Evolutionary conservation across 2,797 vertebrate species (phyloP), one percentile per base, ranked within the genome.

Genomic region (Acrossocheilus fasciatus): DNA sequence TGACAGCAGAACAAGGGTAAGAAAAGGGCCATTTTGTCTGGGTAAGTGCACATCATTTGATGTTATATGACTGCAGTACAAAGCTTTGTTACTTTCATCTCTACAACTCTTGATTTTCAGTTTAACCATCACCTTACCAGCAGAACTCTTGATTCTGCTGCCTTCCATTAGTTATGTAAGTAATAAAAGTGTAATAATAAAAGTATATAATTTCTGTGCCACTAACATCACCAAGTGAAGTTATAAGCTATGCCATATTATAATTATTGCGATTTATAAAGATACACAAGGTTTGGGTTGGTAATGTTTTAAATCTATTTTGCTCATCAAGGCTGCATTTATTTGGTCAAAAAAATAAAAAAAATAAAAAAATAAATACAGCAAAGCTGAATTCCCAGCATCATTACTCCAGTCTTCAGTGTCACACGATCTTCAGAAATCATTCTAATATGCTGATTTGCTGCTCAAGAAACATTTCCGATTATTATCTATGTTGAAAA

Each of bases 1-100:
- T 83, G 81, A 83, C 69, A 83, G 69, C 68, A 83, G 81, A 43
- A 73, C 69, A 83, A 83, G 52, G 23, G n/a, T 17, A 73, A 83
- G 69, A 83, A 73, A 83, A 45, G 69, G 39, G 26, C n/a, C 39
- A 59, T 74, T 83, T 62, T 62, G 10, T 30, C 52, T 59, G 5
- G 39, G 1, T 59, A 57, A 73, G 81, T 59, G 68, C 81, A 45
- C 43, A 39, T 82, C 52, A 82, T 82, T 30, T 82, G 36, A 83
- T 62, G n/a, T 10, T 2, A 17, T 59, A 57, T 73, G 36, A 72
- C 68, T 45, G 52, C 52, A 34, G 52, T 73, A 15, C 39, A 74
- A 62, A 45, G 36, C 20, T 43, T 43, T 45, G 11, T 45, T 45
- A 82, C 50, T 73, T 70, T 82, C 81, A 70, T 72, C 52, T 82